phyloP scores from a whole-genome alignment of 2,797 vertebrate genomes.

The Hapalemur alaotrensis region DNA sequence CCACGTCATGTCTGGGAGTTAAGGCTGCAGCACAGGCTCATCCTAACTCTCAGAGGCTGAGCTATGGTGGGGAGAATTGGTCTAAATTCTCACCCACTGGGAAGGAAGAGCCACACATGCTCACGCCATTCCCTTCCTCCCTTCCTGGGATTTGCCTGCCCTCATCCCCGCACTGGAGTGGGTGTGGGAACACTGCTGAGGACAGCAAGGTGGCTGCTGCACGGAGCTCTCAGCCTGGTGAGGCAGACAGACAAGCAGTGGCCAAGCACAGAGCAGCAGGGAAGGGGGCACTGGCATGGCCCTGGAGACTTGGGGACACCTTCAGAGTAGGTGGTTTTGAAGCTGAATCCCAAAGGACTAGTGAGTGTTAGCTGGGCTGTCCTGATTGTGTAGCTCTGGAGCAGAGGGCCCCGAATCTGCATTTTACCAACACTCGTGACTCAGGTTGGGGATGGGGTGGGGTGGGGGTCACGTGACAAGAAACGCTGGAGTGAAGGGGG shows the following conservation, averaged over 20 bases:
- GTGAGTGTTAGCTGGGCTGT: not conserved
- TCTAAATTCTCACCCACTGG: not conserved
- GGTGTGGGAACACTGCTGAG: not conserved
- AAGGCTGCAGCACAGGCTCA: not conserved
- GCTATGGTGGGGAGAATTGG: not conserved
- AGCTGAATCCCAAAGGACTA: not conserved
- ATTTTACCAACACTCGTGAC: not conserved
- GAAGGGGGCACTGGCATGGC: not conserved
- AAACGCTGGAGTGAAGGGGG: not conserved
- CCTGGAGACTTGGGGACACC: not conserved
- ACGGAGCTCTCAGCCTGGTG: not conserved
- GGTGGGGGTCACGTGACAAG: not conserved
- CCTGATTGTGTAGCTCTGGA: not conserved
- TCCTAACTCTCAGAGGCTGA: not conserved
- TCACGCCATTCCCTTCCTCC: not conserved
- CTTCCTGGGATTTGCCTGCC: not conserved
- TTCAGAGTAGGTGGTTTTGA: not conserved
- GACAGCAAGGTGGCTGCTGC: too few species aligned
- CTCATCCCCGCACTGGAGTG: not conserved
- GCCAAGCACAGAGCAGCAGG: not conserved
- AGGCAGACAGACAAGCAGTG: accelerated
- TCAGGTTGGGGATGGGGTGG: too few species aligned
- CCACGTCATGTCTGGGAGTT: not conserved
- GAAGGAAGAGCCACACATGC: not conserved
- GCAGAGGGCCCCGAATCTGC: not conserved